Percentiles rank a stretch among this genome's conserved stretches.
These are phyloP conservation scores for Drosophila bifasciata DNA, from an alignment of 1,140 invertebrate species.

Conservation along the genomic window DNA sequence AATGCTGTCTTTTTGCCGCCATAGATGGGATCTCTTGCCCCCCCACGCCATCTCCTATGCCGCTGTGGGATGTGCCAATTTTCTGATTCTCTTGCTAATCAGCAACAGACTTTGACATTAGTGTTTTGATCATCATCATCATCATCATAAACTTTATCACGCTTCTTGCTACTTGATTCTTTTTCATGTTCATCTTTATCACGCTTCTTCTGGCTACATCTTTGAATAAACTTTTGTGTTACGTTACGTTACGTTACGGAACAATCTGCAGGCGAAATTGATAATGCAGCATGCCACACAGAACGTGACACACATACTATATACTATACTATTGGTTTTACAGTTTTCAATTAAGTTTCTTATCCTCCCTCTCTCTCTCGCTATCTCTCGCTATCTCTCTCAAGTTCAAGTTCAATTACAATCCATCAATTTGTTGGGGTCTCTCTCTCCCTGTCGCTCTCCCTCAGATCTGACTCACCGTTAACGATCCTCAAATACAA, in stretches of 20 bases:
- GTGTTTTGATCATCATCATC: constrained; percentile 38
- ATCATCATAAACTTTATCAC: constrained; percentile 8
- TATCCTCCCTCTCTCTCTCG: neutral
- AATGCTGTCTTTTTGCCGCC: too few species aligned
- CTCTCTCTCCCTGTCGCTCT: constrained; percentile 25
- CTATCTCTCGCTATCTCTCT: neutral
- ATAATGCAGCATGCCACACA: too few species aligned
- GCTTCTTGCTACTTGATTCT: too few species aligned
- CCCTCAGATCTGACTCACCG: neutral
- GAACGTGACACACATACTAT: constrained; percentile 34
- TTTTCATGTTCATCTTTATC: constrained; percentile 8
- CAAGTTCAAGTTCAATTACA: constrained; percentile 44
- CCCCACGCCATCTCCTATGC: neutral
- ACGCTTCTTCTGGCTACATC: constrained; percentile 9
- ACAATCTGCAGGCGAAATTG: constrained; percentile 1
- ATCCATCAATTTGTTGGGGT: constrained; percentile 14
- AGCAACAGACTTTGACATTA: constrained; percentile 30
- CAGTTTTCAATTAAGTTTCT: constrained; percentile 28
- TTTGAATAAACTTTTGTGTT: too few species aligned
- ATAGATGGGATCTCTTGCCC: neutral
- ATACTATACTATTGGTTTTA: constrained; percentile 13
- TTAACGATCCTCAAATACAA: too few species aligned
- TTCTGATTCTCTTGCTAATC: constrained; percentile 35
- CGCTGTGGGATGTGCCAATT: constrained; percentile 31
- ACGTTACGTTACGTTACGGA: neutral